phyloP scores from a whole-genome alignment of 1,140 invertebrate species.

The Drosophila prosaltans region DNA sequence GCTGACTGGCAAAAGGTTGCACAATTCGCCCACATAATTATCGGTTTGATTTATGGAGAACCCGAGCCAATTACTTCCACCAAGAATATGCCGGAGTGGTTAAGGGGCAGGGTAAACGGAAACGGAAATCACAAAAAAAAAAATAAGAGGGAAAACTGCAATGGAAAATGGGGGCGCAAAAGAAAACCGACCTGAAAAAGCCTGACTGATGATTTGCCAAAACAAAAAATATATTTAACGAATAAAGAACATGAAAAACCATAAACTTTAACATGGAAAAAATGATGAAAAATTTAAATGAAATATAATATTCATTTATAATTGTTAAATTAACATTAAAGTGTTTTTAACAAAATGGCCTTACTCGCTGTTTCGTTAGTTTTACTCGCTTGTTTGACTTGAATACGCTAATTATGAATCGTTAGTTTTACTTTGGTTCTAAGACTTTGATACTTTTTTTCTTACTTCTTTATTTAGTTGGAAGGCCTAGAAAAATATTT shows the following conservation, averaged over 20 bases:
- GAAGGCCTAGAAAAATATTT: too few species aligned
- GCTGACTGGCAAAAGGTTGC: constrained; percentile 47
- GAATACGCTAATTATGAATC: not conserved
- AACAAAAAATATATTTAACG: not conserved
- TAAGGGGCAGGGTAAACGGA: constrained; percentile 37
- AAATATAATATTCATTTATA: not conserved
- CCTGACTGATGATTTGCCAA: constrained; percentile 4
- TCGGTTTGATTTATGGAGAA: constrained; percentile 77
- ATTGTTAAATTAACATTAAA: not conserved
- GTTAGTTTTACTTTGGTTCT: too few species aligned
- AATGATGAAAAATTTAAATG: not conserved
- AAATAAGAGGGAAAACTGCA: not conserved
- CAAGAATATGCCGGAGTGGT: constrained; percentile 10
- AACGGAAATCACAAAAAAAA: constrained; percentile 53
- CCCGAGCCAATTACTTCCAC: constrained; percentile 76
- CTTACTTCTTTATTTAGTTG: too few species aligned
- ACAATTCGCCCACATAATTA: constrained; percentile 77
- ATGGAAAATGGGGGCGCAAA: not conserved
- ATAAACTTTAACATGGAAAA: not conserved
- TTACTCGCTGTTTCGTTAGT: not conserved
- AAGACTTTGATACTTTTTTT: too few species aligned
- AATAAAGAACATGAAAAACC: not conserved
- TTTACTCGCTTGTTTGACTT: not conserved
- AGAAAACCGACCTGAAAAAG: not conserved
- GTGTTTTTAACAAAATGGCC: not conserved